phyloP scores from a whole-genome alignment of 2,797 vertebrate species.

The Clarias pachynema region DNA sequence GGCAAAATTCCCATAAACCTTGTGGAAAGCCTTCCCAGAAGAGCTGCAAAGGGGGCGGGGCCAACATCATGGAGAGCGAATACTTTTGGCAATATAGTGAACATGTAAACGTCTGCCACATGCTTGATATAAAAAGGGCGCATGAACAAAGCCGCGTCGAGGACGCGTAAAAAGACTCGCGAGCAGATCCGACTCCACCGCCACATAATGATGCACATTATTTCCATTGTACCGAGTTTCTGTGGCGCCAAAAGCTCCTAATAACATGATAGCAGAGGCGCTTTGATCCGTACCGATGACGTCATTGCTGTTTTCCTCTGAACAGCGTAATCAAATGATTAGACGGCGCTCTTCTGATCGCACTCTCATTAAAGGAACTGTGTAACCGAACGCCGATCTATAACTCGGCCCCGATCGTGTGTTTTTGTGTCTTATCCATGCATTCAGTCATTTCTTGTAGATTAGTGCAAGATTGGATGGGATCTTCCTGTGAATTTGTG shows the following conservation, averaged over 20 bases:
- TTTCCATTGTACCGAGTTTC: not conserved
- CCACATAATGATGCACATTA: not conserved
- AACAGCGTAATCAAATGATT: not conserved
- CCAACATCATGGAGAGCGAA: too few relatives aligned
- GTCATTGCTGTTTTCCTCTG: not conserved
- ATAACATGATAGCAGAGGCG: not conserved
- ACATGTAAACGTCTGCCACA: not conserved
- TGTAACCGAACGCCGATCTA: not conserved
- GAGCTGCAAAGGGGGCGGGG: too few relatives aligned
- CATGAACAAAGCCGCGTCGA: not conserved
- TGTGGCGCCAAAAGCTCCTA: not conserved
- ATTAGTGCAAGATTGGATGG: too few relatives aligned
- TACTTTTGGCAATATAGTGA: too few relatives aligned
- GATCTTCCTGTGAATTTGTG: constrained; percentile 3
- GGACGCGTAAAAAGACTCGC: too few relatives aligned
- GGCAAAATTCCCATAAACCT: too few relatives aligned
- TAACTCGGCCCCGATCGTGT: too few relatives aligned
- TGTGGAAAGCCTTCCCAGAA: too few relatives aligned
- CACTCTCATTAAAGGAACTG: not conserved
- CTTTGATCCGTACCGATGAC: not conserved
- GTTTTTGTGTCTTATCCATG: not conserved
- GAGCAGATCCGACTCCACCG: not conserved
- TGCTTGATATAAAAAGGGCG: not conserved
- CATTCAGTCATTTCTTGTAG: not conserved
- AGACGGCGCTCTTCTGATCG: not conserved